phyloP scores from a whole-genome alignment of 1,140 invertebrate genomes.

The Orius insidiosus region DNA sequence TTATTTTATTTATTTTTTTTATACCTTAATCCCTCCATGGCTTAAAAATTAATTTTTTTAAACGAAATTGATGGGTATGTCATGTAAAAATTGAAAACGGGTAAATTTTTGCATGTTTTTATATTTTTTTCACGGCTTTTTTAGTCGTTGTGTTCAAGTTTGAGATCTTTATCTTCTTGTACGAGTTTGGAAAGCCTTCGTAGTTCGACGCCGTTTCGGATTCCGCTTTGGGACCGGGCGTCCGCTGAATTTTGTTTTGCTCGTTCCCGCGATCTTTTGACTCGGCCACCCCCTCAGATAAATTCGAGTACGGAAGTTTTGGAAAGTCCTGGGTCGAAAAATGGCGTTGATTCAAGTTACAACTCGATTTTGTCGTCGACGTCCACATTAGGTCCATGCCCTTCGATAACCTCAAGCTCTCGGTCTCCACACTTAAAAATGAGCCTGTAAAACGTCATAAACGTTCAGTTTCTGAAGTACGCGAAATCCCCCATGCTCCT shows the following conservation, averaged over 20 bases:
- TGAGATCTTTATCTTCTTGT: constrained; percentile 30
- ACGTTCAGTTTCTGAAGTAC: constrained; percentile 3
- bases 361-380: constrained; percentile 5
- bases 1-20: constrained; percentile 11
- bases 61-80: constrained; percentile 11
- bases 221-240: constrained; percentile 52
- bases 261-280: constrained; percentile 46
- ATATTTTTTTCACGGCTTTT: constrained; percentile 9
- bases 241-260: constrained; percentile 56
- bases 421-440: constrained; percentile 16
- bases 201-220: constrained; percentile 28
- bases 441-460: constrained; percentile 4
- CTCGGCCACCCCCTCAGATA: constrained; percentile 20
- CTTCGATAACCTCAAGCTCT: constrained; percentile 13
- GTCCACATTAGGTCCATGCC: constrained; percentile 15
- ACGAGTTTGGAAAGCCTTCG: constrained; percentile 31
- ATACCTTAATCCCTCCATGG: too few species aligned
- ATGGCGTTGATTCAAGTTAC: constrained; percentile 1
- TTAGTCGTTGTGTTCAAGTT: constrained; percentile 37
- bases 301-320: constrained; percentile 18
- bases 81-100: background rate
- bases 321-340: background rate
- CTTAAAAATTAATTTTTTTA: too few species aligned
- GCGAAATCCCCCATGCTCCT: constrained; percentile 13
- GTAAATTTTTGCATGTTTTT: too few species aligned